Conservation (phyloP, 2,113 vertebrate species). For the Tragelaphus buxtoni region DNA sequence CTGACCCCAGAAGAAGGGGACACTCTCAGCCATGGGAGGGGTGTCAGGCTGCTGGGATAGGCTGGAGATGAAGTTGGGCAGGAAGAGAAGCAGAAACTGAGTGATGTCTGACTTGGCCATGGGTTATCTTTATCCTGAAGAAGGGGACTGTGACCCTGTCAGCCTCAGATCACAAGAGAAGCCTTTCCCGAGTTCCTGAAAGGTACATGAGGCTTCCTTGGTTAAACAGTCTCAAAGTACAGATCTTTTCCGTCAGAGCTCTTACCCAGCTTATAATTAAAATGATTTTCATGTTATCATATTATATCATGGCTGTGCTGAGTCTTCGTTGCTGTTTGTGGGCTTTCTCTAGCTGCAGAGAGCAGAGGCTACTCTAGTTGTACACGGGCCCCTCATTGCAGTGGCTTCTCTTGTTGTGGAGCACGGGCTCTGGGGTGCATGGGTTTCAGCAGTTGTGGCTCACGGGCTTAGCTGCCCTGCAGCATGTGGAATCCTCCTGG, state of each 20-base stretch:
- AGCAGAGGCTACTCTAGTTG: background rate
- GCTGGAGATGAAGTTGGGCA: background rate
- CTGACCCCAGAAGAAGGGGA: background rate
- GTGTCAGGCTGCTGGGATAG: background rate
- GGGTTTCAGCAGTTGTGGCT: background rate
- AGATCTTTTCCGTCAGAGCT: background rate
- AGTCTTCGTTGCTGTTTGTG: background rate
- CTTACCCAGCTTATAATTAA: background rate
- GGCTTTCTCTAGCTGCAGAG: background rate
- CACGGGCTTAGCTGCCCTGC: background rate
- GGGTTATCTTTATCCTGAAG: background rate
- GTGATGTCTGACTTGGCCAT: background rate
- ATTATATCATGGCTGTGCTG: background rate
- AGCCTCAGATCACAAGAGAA: background rate
- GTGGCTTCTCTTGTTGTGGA: background rate
- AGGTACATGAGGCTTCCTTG: background rate
- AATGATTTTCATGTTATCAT: background rate
- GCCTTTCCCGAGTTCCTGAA: background rate
- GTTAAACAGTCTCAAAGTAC: background rate
- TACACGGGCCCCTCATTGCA: accelerated
- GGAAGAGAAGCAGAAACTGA: background rate
- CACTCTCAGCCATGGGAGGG: background rate
- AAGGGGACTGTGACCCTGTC: background rate
- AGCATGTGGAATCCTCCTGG: background rate
- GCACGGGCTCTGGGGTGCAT: background rate